Conservation (phyloP, 2,888 invertebrate species). For the Dynastes grantii region DNA sequence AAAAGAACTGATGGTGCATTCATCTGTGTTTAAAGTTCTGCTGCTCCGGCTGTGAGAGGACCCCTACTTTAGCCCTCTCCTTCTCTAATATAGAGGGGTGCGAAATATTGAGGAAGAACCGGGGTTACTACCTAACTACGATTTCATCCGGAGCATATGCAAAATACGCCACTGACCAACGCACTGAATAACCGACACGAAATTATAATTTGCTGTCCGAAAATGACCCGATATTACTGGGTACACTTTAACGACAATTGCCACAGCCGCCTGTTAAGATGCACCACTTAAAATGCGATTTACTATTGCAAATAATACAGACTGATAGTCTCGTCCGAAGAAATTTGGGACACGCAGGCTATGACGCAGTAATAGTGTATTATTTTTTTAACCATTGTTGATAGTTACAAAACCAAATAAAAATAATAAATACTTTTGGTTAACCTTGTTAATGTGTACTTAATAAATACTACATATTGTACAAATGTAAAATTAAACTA, state of each 20-base stretch:
- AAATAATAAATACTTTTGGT: background rate
- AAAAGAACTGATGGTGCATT: conserved; percentile 42
- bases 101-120: conserved; percentile 9
- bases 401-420: background rate
- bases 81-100: conserved; percentile 40
- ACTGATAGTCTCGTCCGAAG: conserved; percentile 22
- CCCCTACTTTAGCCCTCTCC: conserved; percentile 37
- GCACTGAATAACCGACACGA: conserved; percentile 1
- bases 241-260: conserved; percentile 7
- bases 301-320: conserved; percentile 6
- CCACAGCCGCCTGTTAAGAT: conserved; percentile 12
- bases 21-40: conserved; percentile 47
- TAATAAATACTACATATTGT: background rate
- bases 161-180: conserved; percentile 32
- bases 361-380: background rate
- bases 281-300: conserved; percentile 41
- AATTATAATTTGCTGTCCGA: conserved; percentile 15
- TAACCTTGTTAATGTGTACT: background rate
- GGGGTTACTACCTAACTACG: conserved; percentile 25
- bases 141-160: conserved; percentile 11
- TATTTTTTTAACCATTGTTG: background rate
- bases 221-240: background rate
- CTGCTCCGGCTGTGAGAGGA: conserved; percentile 35
- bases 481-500: background rate
- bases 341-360: conserved; percentile 31